Evolutionary conservation across 35 echinoderm and acorn worm genomes (phyloP).

Genomic region (Stichopus chloronotus): DNA sequence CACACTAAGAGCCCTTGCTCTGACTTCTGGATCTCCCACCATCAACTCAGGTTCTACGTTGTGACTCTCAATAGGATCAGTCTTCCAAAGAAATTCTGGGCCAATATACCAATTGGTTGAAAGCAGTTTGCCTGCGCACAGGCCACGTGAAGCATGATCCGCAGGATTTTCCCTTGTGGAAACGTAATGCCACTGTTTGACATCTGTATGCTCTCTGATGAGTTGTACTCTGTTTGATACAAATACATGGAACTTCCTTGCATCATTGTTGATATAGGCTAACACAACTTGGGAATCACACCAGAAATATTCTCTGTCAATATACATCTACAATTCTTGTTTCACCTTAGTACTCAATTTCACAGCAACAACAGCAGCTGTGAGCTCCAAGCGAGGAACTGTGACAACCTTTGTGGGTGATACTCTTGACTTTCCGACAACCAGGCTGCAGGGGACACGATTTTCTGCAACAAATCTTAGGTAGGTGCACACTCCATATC

Average conservation of each 20-base stretch:
- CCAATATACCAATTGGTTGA: constrained; percentile 45
- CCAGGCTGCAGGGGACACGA: constrained; percentile 49
- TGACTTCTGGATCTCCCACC: constrained; percentile 59
- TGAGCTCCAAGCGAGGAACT: constrained; percentile 73
- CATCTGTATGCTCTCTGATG: constrained; percentile 18
- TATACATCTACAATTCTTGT: constrained; percentile 15
- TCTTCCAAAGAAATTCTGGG: constrained; percentile 31
- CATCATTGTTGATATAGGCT: constrained; percentile 44
- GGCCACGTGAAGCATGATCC: constrained; percentile 52
- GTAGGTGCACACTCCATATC: constrained; percentile 70
- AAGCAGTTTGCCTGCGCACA: not conserved
- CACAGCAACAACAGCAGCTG: constrained; percentile 71
- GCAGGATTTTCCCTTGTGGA: constrained; percentile 12
- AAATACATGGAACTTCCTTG: constrained; percentile 47
- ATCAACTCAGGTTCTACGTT: not conserved
- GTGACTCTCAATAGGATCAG: not conserved
- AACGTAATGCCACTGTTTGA: constrained; percentile 11
- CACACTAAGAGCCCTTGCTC: not conserved
- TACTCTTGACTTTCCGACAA: constrained; percentile 63
- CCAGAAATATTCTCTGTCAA: constrained; percentile 59
- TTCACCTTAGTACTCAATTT: constrained; percentile 69
- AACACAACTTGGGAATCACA: constrained; percentile 37
- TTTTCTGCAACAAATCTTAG: constrained; percentile 59
- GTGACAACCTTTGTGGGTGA: constrained; percentile 57
- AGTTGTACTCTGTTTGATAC: constrained; percentile 55